phyloP scores from a whole-genome alignment of 1,140 invertebrate species.

The Lordiphosa stackelbergi region DNA sequence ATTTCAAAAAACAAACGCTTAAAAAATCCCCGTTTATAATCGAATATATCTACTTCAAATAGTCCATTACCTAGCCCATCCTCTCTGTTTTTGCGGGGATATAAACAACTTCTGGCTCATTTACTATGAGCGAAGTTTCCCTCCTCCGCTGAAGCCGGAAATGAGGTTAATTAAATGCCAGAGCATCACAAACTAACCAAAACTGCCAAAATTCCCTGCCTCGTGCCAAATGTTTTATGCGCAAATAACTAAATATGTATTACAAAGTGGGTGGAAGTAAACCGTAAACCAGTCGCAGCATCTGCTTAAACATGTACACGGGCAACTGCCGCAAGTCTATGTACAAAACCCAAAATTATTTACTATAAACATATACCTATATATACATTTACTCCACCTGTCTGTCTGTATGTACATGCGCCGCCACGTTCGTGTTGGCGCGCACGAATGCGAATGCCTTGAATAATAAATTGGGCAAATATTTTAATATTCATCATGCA shows the following conservation, averaged over 20 bases:
- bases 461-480: constrained; percentile 76
- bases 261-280: constrained; percentile 16
- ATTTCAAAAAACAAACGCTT: too few relatives aligned
- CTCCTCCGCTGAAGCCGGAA: constrained; percentile 10
- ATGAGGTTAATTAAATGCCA: constrained; percentile 28
- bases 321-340: constrained; percentile 9
- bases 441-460: constrained; percentile 59
- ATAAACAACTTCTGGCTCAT: too few relatives aligned
- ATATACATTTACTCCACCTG: constrained; percentile 16
- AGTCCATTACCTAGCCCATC: too few relatives aligned
- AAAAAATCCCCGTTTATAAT: too few relatives aligned
- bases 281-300: constrained; percentile 18
- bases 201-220: constrained; percentile 15
- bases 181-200: constrained; percentile 30
- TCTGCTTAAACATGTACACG: constrained; percentile 39
- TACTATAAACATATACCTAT: constrained; percentile 17
- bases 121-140: too few relatives aligned
- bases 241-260: constrained; percentile 64
- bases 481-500: constrained; percentile 77
- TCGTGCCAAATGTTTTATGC: constrained; percentile 46
- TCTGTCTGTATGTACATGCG: constrained; percentile 6
- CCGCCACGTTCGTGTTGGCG: constrained; percentile 38
- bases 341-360: constrained; percentile 3
- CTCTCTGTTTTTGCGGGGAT: too few relatives aligned
- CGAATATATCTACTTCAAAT: too few relatives aligned